A percentile compares a stretch with the other conserved stretches of the same genome.
Evolutionary conservation across 2,888 invertebrate genomes (phyloP).

Genomic region (Troilus luridus): DNA sequence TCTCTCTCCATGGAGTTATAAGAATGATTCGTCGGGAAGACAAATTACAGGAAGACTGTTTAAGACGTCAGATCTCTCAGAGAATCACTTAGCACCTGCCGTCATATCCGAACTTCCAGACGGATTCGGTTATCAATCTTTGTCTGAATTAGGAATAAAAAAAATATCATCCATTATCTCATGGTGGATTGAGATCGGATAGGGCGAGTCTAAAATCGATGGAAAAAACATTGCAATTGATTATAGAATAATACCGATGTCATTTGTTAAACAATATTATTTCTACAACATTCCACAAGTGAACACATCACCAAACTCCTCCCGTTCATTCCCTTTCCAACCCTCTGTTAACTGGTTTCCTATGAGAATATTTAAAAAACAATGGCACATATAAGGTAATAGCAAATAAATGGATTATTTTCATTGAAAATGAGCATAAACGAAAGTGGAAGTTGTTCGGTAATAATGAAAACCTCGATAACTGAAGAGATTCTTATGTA

Average conservation of each 20-base stretch:
- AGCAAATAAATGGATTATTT: background rate
- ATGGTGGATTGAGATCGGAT: background rate
- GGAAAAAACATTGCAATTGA: background rate
- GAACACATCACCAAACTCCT: too few relatives aligned
- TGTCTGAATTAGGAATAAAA: background rate
- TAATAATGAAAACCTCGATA: background rate
- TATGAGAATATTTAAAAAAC: too few relatives aligned
- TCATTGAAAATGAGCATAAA: background rate
- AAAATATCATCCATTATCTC: background rate
- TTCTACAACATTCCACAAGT: too few relatives aligned
- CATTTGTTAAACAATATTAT: background rate
- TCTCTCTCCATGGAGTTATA: slow-evolving; percentile 19
- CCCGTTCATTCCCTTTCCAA: too few relatives aligned
- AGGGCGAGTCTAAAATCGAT: background rate
- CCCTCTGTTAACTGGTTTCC: too few relatives aligned
- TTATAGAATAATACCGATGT: background rate
- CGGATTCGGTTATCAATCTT: slow-evolving; percentile 29
- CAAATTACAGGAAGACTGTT: slow-evolving; percentile 40
- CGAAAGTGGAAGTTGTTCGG: background rate
- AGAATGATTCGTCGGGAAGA: slow-evolving; percentile 39
- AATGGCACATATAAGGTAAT: too few relatives aligned
- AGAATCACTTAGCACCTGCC: slow-evolving; percentile 49
- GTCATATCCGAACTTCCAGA: slow-evolving; percentile 5
- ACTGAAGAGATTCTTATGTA: too few relatives aligned
- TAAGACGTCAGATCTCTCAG: background rate